Evolutionary conservation across 2,888 invertebrate species (phyloP), one percentile per base, ranked within the genome.

Genomic region (Phlogophora meticulosa): DNA sequence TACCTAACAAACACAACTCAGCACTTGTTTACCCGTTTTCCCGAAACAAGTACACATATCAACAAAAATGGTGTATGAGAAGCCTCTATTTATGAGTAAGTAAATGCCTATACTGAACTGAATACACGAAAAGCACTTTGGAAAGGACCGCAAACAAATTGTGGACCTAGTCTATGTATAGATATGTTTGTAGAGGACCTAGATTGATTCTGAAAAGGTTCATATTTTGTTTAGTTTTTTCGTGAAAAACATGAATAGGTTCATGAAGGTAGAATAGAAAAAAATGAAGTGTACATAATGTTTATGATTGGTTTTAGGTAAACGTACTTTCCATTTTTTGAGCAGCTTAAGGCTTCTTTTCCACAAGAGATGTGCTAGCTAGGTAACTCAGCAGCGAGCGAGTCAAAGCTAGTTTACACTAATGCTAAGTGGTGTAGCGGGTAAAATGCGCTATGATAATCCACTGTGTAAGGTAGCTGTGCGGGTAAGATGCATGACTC

Each of bases 111-210:
- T 28, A 56, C 66, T 40, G 43, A 46, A 10, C 40, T 66, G 51
- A 66, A 65, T 56, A 74, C 56, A 51, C 38, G 36, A 57, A 56
- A 56, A 71, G n/a, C 56, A 38, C 42, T 71, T 71, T 32, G 22
- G n/a, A 52, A 55, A 40, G 38, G 43, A 66, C 52, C 46, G 28
- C 57, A 57, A 74, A 71, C 56, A 75, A 57, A 73, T 55, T 65
- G 13, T 9, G 24, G 32, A 32, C 28, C 40, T 65, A 51, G 55
- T 24, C 36, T 43, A 34, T 32, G n/a, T 32, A n/a, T 10, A 7
- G 22, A 42, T 51, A 42, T 52, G 45, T 56, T 42, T 32, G 20
- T 10, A 28, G 17, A 5, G 28, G 28, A 28, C 28, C 34, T 74
- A 36, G 67, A 75, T 75, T 36, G 52, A 52, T 66, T 40, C 36